These are phyloP conservation scores for Myripristis jacobus DNA, from an alignment of 2,797 vertebrate species.

Conservation along the genomic window DNA sequence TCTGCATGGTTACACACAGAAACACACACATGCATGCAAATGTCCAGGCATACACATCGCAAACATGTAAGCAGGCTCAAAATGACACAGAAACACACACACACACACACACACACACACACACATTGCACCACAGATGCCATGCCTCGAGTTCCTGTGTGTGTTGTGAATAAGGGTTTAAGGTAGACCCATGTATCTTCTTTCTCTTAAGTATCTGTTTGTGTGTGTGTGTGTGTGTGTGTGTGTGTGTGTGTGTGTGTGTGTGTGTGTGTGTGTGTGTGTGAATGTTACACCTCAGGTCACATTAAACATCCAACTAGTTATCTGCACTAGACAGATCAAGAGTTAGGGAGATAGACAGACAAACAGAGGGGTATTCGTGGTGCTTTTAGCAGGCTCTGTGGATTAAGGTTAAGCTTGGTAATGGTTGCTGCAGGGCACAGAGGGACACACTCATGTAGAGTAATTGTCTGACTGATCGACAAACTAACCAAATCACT, in stretches of 20 bases:
- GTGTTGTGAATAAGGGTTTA: too few relatives aligned
- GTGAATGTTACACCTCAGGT: slow-evolving; percentile 15
- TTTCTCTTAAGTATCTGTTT: slow-evolving; percentile 1
- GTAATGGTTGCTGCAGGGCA: slow-evolving; percentile 19
- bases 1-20: slow-evolving; percentile 17
- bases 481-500: slow-evolving; percentile 31
- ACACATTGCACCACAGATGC: background rate
- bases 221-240: too few relatives aligned
- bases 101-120: background rate
- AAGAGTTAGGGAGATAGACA: background rate
- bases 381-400: slow-evolving; percentile 29
- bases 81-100: background rate
- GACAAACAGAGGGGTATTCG: slow-evolving; percentile 27
- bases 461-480: slow-evolving; percentile 29
- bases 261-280: background rate
- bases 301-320: slow-evolving; percentile 36
- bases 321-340: slow-evolving; percentile 11
- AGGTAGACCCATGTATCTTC: background rate
- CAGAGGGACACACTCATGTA: slow-evolving; percentile 13
- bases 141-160: background rate
- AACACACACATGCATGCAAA: slow-evolving; percentile 45
- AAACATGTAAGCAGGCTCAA: too few relatives aligned
- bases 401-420: slow-evolving; percentile 53
- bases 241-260: background rate
- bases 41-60: slow-evolving; percentile 22